phyloP scores from a whole-genome alignment of 2,797 vertebrate genomes.

The Taeniopygia guttata region DNA sequence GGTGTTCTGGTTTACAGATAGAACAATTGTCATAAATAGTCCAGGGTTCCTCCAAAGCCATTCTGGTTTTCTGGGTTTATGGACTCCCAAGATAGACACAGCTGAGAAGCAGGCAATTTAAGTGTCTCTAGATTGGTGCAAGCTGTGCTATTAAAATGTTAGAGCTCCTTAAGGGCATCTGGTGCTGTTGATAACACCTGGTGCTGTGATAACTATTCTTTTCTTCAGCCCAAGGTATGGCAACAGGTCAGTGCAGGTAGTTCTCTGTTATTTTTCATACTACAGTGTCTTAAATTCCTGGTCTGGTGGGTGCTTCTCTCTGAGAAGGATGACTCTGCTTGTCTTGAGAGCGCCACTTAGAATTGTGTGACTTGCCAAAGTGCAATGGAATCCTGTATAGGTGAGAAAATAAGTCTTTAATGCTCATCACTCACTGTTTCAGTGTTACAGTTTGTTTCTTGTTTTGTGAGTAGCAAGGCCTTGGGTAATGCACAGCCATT shows the following conservation, averaged over 20 bases:
- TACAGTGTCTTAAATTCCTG: neutral
- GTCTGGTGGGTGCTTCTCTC: neutral
- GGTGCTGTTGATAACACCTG: neutral
- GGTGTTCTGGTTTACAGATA: neutral
- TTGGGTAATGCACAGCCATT: neutral
- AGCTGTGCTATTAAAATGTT: neutral
- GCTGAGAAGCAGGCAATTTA: neutral
- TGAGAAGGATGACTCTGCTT: neutral
- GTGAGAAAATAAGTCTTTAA: neutral
- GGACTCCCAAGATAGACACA: neutral
- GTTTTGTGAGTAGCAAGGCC: neutral
- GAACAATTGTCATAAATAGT: accelerated
- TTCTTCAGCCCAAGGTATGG: neutral
- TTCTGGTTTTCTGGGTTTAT: neutral
- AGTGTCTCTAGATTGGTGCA: neutral
- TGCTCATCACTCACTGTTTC: neutral
- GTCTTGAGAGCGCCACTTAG: neutral
- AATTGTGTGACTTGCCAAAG: neutral
- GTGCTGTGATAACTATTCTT: neutral
- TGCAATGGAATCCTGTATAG: neutral
- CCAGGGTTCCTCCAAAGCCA: neutral
- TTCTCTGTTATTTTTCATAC: neutral
- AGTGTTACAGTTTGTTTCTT: neutral
- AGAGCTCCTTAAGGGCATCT: neutral
- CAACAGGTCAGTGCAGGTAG: neutral